Evolutionary conservation across 2,797 vertebrate species (phyloP).

Genomic region (Microchirus variegatus): DNA sequence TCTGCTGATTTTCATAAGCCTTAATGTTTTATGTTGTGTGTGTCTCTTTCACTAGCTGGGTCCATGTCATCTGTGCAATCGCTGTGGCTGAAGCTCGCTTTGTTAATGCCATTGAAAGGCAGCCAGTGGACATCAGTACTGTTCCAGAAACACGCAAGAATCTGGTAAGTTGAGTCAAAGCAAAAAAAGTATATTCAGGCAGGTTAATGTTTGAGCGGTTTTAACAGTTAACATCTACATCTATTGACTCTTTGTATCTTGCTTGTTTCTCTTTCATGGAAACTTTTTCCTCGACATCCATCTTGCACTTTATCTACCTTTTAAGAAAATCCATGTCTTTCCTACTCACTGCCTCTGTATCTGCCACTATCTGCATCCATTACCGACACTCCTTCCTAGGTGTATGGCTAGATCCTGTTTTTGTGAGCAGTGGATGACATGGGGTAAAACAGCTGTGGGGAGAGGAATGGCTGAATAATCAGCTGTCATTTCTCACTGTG

Average conservation of each 20-base stretch:
- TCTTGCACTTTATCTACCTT: constrained; percentile 2
- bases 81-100: constrained; percentile 93
- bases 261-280: background rate
- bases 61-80: constrained; percentile 95
- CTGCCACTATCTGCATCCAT: constrained; percentile 24
- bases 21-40: background rate
- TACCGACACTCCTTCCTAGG: background rate
- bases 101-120: constrained; percentile 87
- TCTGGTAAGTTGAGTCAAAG: constrained; percentile 81
- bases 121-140: constrained; percentile 90
- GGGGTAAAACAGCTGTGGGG: constrained; percentile 62
- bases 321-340: constrained; percentile 9
- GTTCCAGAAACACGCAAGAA: constrained; percentile 93
- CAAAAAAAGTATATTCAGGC: background rate
- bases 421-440: constrained; percentile 15
- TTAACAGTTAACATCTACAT: background rate
- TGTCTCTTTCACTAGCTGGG: constrained; percentile 84
- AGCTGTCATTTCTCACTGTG: constrained; percentile 76
- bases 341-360: constrained; percentile 20
- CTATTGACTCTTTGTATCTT: too few relatives aligned
- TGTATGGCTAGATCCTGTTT: constrained; percentile 51
- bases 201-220: background rate
- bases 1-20: background rate
- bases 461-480: constrained; percentile 77
- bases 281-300: background rate